Base-by-base conservation (phyloP, 2,797 vertebrate genomes). In the Scyliorhinus canicula region DNA sequence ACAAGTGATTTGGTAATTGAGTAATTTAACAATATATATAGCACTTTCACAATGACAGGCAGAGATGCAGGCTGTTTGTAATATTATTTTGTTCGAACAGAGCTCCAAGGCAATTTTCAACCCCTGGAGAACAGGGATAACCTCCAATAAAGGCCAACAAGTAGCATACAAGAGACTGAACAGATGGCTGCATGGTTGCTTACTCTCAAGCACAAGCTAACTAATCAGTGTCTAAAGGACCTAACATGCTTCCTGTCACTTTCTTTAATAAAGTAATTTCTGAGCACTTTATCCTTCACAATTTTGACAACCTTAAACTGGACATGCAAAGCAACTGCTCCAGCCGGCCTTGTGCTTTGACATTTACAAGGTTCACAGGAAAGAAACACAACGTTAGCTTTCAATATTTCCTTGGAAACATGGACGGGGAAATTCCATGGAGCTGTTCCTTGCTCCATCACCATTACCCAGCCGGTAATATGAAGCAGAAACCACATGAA, bases 91-190 rank as follows among this genome's bases (percentile, higher is more conserved):
- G 95, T 95, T 95, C 86, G 96, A 95, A 96, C 96, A 95, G 95
- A 93, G 95, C 96, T 97, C 95, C 95, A 95, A 97, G 96, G 95
- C 96, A 96, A 96, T 96, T 95, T 21, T 7, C 19, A 96, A 95
- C 95, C 96, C 95, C 96, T 93, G 95, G 97, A 96, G 96, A 97
- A 95, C 95, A 95, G 91, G 95, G 96, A 95, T 96, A 96, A 97
- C 96, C 95, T 96, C 95, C 94, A 96, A 96, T 0, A 95, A 96
- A 95, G 95, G 95, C 95, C 47, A 96, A 95, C 44, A 96, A 95
- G 28, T 95, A 95, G 96, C 95, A 95, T 44, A 95, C 16, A 96
- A 95, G 96, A 97, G 96, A 96, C 65, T 95, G 95, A 96, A 96
- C 96, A 97, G 96, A 97, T 97, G 96, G 96, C 35, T 95, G 88